phyloP scores from a whole-genome alignment of 2,888 invertebrate genomes.

The Hecatera dysodea region DNA sequence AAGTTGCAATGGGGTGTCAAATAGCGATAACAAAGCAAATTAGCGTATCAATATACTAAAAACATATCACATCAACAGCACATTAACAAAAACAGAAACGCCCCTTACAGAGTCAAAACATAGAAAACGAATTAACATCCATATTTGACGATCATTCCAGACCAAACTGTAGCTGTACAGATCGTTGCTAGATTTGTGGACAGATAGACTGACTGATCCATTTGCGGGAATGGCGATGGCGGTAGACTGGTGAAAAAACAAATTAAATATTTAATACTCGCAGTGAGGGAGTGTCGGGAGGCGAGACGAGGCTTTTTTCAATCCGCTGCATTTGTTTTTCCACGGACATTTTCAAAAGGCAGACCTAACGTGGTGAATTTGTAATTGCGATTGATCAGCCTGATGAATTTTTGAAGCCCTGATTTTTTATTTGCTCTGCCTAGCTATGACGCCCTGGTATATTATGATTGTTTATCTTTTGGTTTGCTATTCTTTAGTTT shows the following conservation, averaged over 20 bases:
- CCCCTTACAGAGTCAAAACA: slow-evolving; percentile 3
- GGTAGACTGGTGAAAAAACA: slow-evolving; percentile 66
- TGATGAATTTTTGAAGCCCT: slow-evolving; percentile 40
- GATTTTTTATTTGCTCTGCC: slow-evolving; percentile 25
- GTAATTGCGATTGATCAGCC: slow-evolving; percentile 58
- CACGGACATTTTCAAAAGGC: slow-evolving; percentile 46
- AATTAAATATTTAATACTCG: slow-evolving; percentile 82
- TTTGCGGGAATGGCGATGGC: slow-evolving; percentile 66
- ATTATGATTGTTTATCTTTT: background rate
- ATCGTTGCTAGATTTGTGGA: slow-evolving; percentile 52
- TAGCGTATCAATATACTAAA: too few species aligned
- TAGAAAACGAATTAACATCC: slow-evolving; percentile 2
- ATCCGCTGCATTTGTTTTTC: slow-evolving; percentile 56
- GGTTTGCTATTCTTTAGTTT: background rate
- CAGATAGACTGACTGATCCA: slow-evolving; percentile 74
- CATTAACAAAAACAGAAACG: background rate
- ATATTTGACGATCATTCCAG: slow-evolving; percentile 19
- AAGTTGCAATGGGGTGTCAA: background rate
- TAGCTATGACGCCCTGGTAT: slow-evolving; percentile 38
- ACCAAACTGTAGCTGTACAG: slow-evolving; percentile 37
- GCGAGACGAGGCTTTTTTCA: slow-evolving; percentile 65
- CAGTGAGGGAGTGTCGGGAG: slow-evolving; percentile 70
- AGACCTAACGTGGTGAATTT: slow-evolving; percentile 51
- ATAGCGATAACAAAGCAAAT: background rate
- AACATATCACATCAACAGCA: background rate